Base-by-base conservation (phyloP, 2,797 vertebrate species). In the Epinephelus awoara region DNA sequence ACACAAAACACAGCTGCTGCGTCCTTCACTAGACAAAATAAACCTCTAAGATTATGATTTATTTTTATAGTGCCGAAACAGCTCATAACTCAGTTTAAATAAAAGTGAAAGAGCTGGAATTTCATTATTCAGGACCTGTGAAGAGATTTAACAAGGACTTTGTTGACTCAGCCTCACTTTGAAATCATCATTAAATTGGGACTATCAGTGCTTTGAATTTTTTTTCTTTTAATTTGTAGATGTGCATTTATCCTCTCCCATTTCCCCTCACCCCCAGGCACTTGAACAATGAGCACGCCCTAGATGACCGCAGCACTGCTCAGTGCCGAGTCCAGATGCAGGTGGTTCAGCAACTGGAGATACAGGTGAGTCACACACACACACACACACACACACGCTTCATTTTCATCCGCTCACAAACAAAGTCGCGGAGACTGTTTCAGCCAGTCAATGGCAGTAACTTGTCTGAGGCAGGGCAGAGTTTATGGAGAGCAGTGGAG, bases 311-410 rank as follows among this genome's bases (percentile, higher is more conserved):
- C 88, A 99, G 98, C 93, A 99, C 98, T 1, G 98, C 98, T 80
- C 98, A 99, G 94, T 99, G 98, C 92, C 94, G 98, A 89, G 98
- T 99, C 80, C 98, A 99, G 95, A 99, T 99, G 98, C 98, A 99
- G 94, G 98, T 99, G 94, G 98, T 99, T 73, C 98, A 99, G 92
- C 98, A 99, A 93, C 96, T 99, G 94, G 98, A 99, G 95, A 99
- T 99, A 93, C 98, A 99, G 98, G 98, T 99, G 89, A 95, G 88
- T 75, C 50, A 6, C 50, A 15, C 8, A 4, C 72, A 40, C 44
- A 27, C 27, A 27, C 27, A 27, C 27, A 27, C 27, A 27, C 27
- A 27, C 27, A 27, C 27, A 27, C 55, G 42, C 65, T 65, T 83
- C 10, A 67, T 85, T 85, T 86, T 74, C 68, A 65, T 80, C 80